These are phyloP conservation scores for Hartigia nigra DNA, from an alignment of 2,888 invertebrate species.

Conservation along the genomic window DNA sequence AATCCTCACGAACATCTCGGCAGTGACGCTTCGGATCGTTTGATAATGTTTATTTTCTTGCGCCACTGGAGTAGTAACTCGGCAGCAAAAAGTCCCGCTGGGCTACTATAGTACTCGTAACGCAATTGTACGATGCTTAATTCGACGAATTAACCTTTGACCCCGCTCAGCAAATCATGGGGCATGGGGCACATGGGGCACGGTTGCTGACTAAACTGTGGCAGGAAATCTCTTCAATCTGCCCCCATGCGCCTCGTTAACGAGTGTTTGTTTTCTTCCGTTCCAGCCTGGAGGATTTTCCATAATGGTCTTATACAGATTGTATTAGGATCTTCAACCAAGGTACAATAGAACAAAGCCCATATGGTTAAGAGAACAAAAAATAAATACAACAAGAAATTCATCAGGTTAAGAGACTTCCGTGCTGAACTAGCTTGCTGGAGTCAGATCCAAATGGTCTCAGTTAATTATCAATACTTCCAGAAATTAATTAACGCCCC, in stretches of 20 bases:
- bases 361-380: too few relatives aligned
- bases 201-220: conserved; percentile 44
- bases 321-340: too few relatives aligned
- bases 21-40: background rate
- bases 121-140: conserved; percentile 61
- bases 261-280: conserved; percentile 61
- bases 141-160: conserved; percentile 63
- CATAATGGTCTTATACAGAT: background rate
- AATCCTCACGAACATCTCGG: background rate
- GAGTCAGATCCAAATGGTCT: background rate
- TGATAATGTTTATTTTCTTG: background rate
- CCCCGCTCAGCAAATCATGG: conserved; percentile 42
- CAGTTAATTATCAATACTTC: background rate
- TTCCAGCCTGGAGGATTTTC: conserved; percentile 18
- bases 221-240: conserved; percentile 65
- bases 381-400: background rate
- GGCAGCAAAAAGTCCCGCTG: conserved; percentile 46
- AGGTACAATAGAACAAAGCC: too few relatives aligned
- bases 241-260: conserved; percentile 61
- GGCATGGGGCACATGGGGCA: conserved; percentile 39
- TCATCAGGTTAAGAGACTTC: background rate
- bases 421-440: background rate
- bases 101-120: conserved; percentile 52
- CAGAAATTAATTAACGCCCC: background rate
- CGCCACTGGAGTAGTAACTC: background rate